Evolutionary conservation across 2,113 vertebrate genomes (phyloP).

Genomic region (Odobenus rosmarus): DNA sequence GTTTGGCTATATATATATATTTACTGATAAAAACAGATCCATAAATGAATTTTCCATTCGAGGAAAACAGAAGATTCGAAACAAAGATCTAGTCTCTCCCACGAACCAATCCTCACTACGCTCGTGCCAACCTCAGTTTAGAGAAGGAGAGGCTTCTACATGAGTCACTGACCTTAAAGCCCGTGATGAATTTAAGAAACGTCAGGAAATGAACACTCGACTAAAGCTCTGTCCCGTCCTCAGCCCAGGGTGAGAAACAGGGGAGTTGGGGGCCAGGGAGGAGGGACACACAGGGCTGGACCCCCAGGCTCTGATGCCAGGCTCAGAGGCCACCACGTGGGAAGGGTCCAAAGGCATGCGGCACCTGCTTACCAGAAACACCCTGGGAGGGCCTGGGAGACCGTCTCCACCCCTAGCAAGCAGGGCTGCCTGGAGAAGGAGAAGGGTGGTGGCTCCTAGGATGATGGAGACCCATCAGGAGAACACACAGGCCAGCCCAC

Average conservation of each 20-base stretch:
- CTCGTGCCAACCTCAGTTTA: neutral
- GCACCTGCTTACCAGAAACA: too few species aligned
- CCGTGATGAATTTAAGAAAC: neutral
- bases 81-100: neutral
- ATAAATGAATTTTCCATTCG: neutral
- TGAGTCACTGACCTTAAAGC: neutral
- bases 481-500: neutral
- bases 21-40: neutral
- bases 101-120: neutral
- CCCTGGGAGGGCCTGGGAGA: neutral
- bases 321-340: neutral
- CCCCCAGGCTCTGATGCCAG: neutral
- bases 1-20: neutral
- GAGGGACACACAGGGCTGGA: too few species aligned
- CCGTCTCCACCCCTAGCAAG: neutral
- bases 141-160: neutral
- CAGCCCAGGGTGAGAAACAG: neutral
- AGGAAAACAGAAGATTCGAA: conserved; percentile 32
- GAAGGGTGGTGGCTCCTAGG: neutral
- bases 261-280: neutral
- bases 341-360: neutral
- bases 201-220: neutral
- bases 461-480: neutral
- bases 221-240: neutral
- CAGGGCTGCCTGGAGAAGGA: neutral